Percentiles rank a stretch among this genome's conserved stretches.
Evolutionary conservation across 2,888 invertebrate genomes (phyloP).

Genomic region (Andrena camellia): DNA sequence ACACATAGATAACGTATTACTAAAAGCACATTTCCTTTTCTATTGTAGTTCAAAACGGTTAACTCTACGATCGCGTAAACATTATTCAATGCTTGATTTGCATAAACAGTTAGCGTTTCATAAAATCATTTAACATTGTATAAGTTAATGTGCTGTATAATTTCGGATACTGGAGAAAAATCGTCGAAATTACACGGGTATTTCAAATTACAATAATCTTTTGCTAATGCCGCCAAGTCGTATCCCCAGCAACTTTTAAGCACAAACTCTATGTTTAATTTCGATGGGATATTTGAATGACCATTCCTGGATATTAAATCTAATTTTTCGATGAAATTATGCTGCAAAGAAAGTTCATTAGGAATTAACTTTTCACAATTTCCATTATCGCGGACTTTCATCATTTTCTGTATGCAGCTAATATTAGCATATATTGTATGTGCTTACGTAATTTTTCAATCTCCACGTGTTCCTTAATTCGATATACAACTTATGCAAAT

Average conservation of each 20-base stretch:
- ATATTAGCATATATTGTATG: not conserved
- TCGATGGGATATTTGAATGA: constrained; percentile 30
- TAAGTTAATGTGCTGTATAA: constrained; percentile 27
- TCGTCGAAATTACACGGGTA: constrained; percentile 36
- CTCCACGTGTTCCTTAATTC: constrained; percentile 19
- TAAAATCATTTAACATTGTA: not conserved
- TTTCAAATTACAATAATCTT: constrained; percentile 33
- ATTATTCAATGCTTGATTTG: not conserved
- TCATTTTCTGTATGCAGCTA: not conserved
- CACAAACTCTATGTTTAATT: constrained; percentile 27
- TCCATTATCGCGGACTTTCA: not conserved
- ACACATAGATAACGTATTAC: not conserved
- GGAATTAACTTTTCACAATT: not conserved
- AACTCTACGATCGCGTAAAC: not conserved
- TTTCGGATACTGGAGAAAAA: constrained; percentile 29
- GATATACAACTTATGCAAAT: constrained; percentile 17
- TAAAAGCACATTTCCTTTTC: not conserved
- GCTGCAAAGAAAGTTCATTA: not conserved
- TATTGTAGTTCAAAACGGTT: not conserved
- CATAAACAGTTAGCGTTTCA: not conserved
- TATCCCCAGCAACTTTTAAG: constrained; percentile 39
- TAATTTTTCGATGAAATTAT: constrained; percentile 36
- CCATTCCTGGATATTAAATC: constrained; percentile 18
- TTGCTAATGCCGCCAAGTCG: constrained; percentile 21
- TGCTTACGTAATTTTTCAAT: constrained; percentile 17